These are phyloP conservation scores for Aepyceros melampus DNA, from an alignment of 2,113 vertebrate species.

Conservation along the genomic window DNA sequence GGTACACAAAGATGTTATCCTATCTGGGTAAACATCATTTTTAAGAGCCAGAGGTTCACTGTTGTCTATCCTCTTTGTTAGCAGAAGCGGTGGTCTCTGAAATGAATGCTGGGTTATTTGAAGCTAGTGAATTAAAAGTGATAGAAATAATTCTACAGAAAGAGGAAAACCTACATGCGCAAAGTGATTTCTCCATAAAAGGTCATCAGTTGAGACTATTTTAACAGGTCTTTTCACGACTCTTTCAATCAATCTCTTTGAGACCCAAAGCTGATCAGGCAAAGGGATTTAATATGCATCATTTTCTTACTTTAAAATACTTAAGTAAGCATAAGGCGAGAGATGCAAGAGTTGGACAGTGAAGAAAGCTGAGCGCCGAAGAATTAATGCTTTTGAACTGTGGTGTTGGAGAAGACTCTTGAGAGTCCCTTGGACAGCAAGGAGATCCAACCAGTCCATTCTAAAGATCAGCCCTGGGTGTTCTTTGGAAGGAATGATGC, in stretches of 20 bases:
- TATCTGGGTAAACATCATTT: neutral
- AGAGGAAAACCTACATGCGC: neutral
- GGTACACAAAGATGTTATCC: neutral
- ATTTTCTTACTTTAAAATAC: neutral
- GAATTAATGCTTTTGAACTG: too few species aligned
- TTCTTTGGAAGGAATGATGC: too few species aligned
- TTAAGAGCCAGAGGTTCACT: neutral
- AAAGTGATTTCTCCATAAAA: neutral
- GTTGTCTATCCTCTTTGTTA: neutral
- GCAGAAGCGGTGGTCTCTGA: neutral
- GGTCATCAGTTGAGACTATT: neutral
- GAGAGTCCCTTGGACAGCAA: too few species aligned
- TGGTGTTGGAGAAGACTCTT: too few species aligned
- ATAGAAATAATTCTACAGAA: neutral
- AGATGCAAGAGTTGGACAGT: too few species aligned
- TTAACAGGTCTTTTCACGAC: neutral
- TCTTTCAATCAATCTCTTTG: neutral
- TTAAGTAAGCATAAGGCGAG: neutral
- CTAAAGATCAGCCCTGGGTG: too few species aligned
- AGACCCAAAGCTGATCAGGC: neutral
- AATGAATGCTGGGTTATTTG: neutral
- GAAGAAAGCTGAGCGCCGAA: accelerated
- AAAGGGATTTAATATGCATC: neutral
- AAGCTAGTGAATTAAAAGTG: neutral
- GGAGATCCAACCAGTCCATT: too few species aligned